Base-by-base conservation (phyloP, 2,797 vertebrate genomes). In the Falco peregrinus region DNA sequence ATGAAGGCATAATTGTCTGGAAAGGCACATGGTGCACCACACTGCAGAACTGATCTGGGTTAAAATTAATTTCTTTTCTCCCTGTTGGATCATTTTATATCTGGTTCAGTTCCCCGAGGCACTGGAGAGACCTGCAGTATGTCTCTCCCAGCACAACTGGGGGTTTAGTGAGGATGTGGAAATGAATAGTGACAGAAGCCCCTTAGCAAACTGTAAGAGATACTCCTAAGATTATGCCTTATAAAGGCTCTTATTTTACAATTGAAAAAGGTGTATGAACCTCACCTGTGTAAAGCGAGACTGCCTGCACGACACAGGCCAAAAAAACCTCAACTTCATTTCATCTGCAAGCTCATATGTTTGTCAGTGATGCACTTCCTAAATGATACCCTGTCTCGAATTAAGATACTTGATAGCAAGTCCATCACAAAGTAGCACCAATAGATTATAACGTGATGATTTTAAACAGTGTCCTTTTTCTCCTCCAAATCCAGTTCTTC, bases 301-400 rank as follows among this genome's bases (percentile, higher is more conserved):
- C 5, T 35, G 28, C 15, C 50, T 43, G 5, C 16, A 48, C 13
- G 19, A 70, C 39, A 64, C 7, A 64, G 10, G n/a, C 5, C 5
- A 87, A 93, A 78, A 89, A 37, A 13, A 3, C 16, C 25, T 67
- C 29, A 80, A 16, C 10, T 76, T 54, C 5, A 54, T 77, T 87
- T 85, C 29, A 74, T 18, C 33, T 56, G 48, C 28, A 53, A 86
- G 48, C 16, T 73, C 18, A 0, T 2, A 8, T 11, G 10, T 11
- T 57, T 64, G n/a, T 21, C 84, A 61, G 47, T 11, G 41, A 39
- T 35, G 11, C 20, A 64, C 15, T 64, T 81, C 29, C 41, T 73
- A 19, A 80, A 68, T 0, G 1, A 45, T 3, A 54, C 2, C 17
- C 1, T 0, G 28, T 43, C 39, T 71, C 3, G 1, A 26, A n/a